Conservation (phyloP, 37 sponge, comb jelly and placozoan genomes). For the Ephydatia muelleri region DNA sequence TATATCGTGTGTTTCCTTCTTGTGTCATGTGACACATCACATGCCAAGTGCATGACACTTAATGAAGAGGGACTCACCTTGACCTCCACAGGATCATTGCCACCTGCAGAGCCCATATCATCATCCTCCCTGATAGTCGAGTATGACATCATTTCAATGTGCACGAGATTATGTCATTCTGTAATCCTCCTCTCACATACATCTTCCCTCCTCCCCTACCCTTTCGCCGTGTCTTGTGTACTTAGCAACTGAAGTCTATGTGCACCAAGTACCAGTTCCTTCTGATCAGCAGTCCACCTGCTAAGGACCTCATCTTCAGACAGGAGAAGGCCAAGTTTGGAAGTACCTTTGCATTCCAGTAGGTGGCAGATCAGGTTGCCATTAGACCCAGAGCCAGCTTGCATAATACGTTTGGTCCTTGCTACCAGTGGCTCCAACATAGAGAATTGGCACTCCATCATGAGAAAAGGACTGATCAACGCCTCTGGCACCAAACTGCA, state of each 20-base stretch:
- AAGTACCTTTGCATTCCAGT: slow-evolving; percentile 72
- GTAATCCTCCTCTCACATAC: not conserved
- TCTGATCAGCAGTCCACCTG: slow-evolving; percentile 81
- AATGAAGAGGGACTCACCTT: not conserved
- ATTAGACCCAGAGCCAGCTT: too few relatives aligned
- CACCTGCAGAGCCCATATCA: slow-evolving; percentile 78
- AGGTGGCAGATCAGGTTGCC: too few relatives aligned
- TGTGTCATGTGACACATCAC: too few relatives aligned
- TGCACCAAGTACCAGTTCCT: slow-evolving; percentile 81
- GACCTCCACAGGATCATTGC: slow-evolving; percentile 66
- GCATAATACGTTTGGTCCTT: too few relatives aligned
- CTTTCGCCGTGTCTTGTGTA: not conserved
- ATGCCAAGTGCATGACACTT: not conserved
- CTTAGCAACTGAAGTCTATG: slow-evolving; percentile 65
- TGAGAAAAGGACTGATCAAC: slow-evolving; percentile 83
- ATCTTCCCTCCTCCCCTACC: not conserved
- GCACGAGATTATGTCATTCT: not conserved
- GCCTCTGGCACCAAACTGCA: slow-evolving; percentile 83
- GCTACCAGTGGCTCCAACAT: slow-evolving; percentile 76
- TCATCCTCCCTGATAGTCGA: slow-evolving; percentile 60
- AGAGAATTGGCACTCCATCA: slow-evolving; percentile 88
- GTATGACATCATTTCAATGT: slow-evolving; percentile 12
- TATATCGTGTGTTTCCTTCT: too few relatives aligned
- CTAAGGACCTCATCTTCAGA: slow-evolving; percentile 79
- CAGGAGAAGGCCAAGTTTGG: slow-evolving; percentile 49